Percentiles rank a stretch among this genome's conserved stretches.
Evolutionary conservation across 2,888 invertebrate species (phyloP).

Genomic region (Leucophenga montana): DNA sequence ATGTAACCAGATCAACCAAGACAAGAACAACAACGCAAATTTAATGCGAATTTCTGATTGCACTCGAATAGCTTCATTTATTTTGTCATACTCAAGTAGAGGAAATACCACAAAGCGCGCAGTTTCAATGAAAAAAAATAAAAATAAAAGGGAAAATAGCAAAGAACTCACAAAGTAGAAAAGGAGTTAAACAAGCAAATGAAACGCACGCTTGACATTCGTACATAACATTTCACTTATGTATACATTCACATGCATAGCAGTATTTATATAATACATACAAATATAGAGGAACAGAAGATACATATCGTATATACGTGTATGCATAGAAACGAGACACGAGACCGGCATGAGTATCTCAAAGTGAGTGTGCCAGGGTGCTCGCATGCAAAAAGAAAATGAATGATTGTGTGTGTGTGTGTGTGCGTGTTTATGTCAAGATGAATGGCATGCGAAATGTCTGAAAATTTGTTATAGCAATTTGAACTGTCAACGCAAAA

Average conservation of each 20-base stretch:
- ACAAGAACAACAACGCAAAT: slow-evolving; percentile 40
- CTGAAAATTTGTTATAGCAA: slow-evolving; percentile 65
- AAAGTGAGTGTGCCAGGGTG: slow-evolving; percentile 6
- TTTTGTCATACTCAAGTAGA: slow-evolving; percentile 43
- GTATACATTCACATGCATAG: slow-evolving; percentile 48
- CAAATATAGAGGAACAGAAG: background rate
- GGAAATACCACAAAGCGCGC: background rate
- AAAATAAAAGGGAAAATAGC: slow-evolving; percentile 20
- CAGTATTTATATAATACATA: background rate
- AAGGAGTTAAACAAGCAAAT: slow-evolving; percentile 29
- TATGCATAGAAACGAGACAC: slow-evolving; percentile 8
- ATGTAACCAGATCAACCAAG: too few relatives aligned
- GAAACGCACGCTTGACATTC: slow-evolving; percentile 60
- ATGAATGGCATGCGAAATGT: slow-evolving; percentile 62
- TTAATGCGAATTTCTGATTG: slow-evolving; percentile 65
- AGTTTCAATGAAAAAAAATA: slow-evolving; percentile 9
- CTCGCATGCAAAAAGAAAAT: background rate
- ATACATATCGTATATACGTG: background rate
- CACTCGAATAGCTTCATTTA: slow-evolving; percentile 65
- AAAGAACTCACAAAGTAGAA: slow-evolving; percentile 29
- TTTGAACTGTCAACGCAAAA: slow-evolving; percentile 65
- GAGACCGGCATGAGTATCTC: background rate
- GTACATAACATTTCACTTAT: slow-evolving; percentile 66
- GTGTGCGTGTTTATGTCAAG: slow-evolving; percentile 35
- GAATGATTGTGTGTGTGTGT: too few relatives aligned